Base-by-base conservation (phyloP, 2,888 invertebrate species). In the Meiosimyza decipiens region DNA sequence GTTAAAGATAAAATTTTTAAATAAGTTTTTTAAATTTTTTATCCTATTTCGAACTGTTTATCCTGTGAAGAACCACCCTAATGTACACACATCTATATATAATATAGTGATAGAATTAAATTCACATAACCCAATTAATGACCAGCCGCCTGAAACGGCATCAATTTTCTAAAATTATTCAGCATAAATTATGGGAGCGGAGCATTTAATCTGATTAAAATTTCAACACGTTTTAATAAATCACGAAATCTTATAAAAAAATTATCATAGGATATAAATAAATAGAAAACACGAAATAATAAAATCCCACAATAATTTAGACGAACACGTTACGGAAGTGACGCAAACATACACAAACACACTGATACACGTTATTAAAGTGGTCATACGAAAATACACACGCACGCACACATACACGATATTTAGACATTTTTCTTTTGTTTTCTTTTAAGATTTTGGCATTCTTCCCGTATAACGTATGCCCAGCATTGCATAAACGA, bases 181-280 rank as follows among this genome's bases (percentile, higher is more conserved):
- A 9, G 40, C 40, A 40, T 40, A 40, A 40, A 40, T 7, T 22
- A 22, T 55, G 55, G 55, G 11, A 55, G 55, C 22, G 16, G 5
- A 11, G 55, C 9, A 40, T 40, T 40, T 55, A 55, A 55, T 55
- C 18, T n/a, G 55, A 55, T 55, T 55, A n/a, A 55, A 55, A 18
- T 55, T 55, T n/a, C 55, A n/a, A n/a, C 55, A 7, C 40, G 15
- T 18, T 55, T 55, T 22, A 18, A 55, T 55, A 55, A 55, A 55
- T 55, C 16, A 55, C 40, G 2, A 40, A 40, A 22, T 55, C n/a
- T n/a, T n/a, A 55, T 15, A 11, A 55, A n/a, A 16, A 55, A 55
- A 16, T 6, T 1, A 22, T 11, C 18, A 55, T 1, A 12, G 54
- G 2, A 13, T 6, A 12, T 12, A n/a, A 55, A 55, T 3, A 55